Base-by-base conservation (phyloP, 2,797 vertebrate species). In the Loriculus beryllinus region DNA sequence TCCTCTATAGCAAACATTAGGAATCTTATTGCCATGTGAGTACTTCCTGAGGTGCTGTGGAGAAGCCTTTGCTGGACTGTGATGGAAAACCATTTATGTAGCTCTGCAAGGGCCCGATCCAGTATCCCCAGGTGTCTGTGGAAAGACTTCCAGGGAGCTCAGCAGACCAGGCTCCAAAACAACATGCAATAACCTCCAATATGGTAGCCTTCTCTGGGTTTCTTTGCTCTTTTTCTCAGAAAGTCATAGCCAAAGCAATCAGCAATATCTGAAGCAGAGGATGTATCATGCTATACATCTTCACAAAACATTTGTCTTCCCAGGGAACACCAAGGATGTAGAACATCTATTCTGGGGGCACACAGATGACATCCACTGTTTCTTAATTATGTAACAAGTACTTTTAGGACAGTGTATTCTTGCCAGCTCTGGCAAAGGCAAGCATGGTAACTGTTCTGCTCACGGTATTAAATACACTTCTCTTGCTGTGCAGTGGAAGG, bases 341-440 rank as follows among this genome's bases (percentile, higher is more conserved):
- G 70, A 93, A 59, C 19, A 48, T 48, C n/a, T 86, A 35, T 84
- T 92, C 33, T 45, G 10, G 37, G 82, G 81, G 37, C 37, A 94
- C 64, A 49, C 76, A 88, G 77, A 49, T 68, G 82, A 80, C 82
- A 87, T 80, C 59, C 48, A 40, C 40, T 82, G 31, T 52, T 93
- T 75, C 74, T 88, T 86, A 82, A 62, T 64, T 48, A 43, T 25
- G 35, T 70, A 82, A 59, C 74, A 84, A 83, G 33, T 92, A 51
- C 64, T 86, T 89, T 60, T 48, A 60, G 42, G 78, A 67, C 2
- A 28, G 56, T 4, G 29, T 21, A 84, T 20, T 69, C 77, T 86
- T 88, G 74, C 42, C 4, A 2, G 42, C 48, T 94, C 92, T 92
- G 91, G 93, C 90, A 91, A 90, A 92, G 74, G 72, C 86, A 93